Conservation (phyloP, 2,113 vertebrate species). For the human region GRCh38 chr1:71438501-71439000, state of each 20-base stretch:
- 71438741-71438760: neutral
- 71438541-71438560: neutral
- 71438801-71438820: neutral
- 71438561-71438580: neutral
- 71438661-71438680: neutral
- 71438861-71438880: neutral
- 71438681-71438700: neutral
- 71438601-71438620: neutral
- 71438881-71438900: neutral
- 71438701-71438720: slow-evolving; percentile 25
- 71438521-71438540: neutral
- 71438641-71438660: neutral
- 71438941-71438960: neutral
- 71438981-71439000: neutral
- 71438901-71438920: neutral
- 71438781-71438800: neutral
- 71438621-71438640: neutral
- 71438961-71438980: neutral
- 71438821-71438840: neutral
- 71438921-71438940: neutral
- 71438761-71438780: neutral
- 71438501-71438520: slow-evolving; percentile 17
- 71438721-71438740: neutral
- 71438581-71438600: neutral
- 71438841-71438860: neutral